Conservation (phyloP, 2,888 invertebrate genomes). For the Heliconius aoede region DNA sequence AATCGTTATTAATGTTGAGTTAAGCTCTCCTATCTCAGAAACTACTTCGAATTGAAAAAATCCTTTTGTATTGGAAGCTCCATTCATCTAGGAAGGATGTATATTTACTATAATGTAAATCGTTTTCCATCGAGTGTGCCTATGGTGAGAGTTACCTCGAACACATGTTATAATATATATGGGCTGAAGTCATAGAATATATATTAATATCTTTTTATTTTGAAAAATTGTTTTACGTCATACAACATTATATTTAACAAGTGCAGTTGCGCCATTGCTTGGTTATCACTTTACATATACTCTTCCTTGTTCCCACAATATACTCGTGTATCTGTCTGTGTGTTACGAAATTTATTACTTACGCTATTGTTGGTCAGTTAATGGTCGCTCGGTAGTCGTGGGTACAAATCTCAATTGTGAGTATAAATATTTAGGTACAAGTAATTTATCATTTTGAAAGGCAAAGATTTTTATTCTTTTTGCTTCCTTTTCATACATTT, state of each 20-base stretch:
- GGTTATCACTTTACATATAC: conserved; percentile 10
- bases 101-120: too few relatives aligned
- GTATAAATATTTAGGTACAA: not conserved
- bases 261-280: conserved; percentile 7
- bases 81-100: too few relatives aligned
- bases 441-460: too few relatives aligned
- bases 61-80: too few relatives aligned
- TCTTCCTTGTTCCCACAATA: conserved; percentile 32
- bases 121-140: too few relatives aligned
- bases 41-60: too few relatives aligned
- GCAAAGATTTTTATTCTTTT: too few relatives aligned
- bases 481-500: not conserved
- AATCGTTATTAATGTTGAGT: too few relatives aligned
- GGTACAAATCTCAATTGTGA: not conserved
- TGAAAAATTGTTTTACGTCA: not conserved
- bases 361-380: not conserved
- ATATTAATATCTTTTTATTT: not conserved
- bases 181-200: too few relatives aligned
- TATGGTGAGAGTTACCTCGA: too few relatives aligned
- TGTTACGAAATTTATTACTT: conserved; percentile 20
- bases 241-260: not conserved
- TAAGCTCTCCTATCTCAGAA: too few relatives aligned
- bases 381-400: not conserved
- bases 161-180: too few relatives aligned
- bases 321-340: conserved; percentile 13